Evolutionary conservation across 2,888 invertebrate genomes (phyloP).

Genomic region (Harpalus rubripes): DNA sequence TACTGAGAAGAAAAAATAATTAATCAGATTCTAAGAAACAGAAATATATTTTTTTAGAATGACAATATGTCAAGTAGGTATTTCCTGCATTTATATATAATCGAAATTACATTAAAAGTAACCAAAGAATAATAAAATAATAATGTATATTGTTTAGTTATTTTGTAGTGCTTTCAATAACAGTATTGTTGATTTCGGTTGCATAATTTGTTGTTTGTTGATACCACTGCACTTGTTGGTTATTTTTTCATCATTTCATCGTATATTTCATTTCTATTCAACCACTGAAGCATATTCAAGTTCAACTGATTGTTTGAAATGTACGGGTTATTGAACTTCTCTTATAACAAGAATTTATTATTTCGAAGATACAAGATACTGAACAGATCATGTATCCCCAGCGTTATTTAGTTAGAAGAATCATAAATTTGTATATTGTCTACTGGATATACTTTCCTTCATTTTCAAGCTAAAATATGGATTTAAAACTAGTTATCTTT

Average conservation of each 20-base stretch:
- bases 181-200: background rate
- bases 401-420: background rate
- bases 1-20: too few species aligned
- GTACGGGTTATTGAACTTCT: background rate
- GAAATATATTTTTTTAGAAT: too few species aligned
- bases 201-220: background rate
- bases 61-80: too few species aligned
- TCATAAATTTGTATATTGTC: constrained; percentile 7
- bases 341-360: constrained; percentile 1
- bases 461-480: background rate
- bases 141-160: too few species aligned
- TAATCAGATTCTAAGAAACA: too few species aligned
- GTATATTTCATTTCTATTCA: background rate
- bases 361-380: constrained; percentile 2
- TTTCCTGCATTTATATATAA: too few species aligned
- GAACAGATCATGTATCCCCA: background rate
- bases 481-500: background rate
- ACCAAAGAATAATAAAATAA: too few species aligned
- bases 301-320: constrained; percentile 2
- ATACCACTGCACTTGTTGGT: background rate
- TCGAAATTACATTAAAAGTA: too few species aligned
- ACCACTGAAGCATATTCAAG: background rate
- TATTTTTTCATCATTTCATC: background rate
- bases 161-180: too few species aligned
- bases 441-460: background rate